Base-by-base conservation (phyloP, 1,140 invertebrate genomes). In the Ceratosolen solmsi region DNA sequence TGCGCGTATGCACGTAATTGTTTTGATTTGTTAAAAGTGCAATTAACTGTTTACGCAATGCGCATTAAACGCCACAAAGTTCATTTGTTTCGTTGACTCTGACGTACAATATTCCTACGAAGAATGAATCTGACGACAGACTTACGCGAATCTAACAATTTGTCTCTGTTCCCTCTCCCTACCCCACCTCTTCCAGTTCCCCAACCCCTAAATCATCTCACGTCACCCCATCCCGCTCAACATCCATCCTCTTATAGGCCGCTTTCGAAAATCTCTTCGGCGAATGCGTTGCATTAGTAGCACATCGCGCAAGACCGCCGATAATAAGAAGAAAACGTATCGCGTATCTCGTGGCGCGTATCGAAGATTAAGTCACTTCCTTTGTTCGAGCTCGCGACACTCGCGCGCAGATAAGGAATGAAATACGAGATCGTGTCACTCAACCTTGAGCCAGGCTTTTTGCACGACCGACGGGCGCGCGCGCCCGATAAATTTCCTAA, bases 361-460 rank as follows among this genome's bases (percentile, higher is more conserved):
- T 56, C 73, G 51, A 60, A 65, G 74, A 76, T 76, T 76, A 76
- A 76, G 74, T 63, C 54, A 79, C 68, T 72, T 79, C 78, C 68
- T 72, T 72, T 79, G 78, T 72, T 65, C 75, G 75, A 30, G 58
- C 41, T 65, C 15, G 25, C 25, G 41, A 51, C 38, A 41, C n/a
- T 33, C 27, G 30, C 15, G 49, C 13, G 25, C 51, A 68, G 75
- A 79, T 79, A 79, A 79, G 65, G 51, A 75, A 75, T 79, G 68
- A 79, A 79, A 79, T 79, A 79, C 68, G 78, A 72, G 78, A 54
- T 70, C 51, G 68, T 27, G 51, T 79, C 77, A 70, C 46, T 54
- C 77, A 79, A 49, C 77, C 75, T 78, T 78, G 75, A 71, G 36
- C 46, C 22, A 33, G 22, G 41, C 3, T 73, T 73, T 73, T 36